A percentile compares a stretch with the other conserved stretches of the same genome.
Conservation (phyloP, 2,797 vertebrate genomes). For the Sebastes kiyomatsui region DNA sequence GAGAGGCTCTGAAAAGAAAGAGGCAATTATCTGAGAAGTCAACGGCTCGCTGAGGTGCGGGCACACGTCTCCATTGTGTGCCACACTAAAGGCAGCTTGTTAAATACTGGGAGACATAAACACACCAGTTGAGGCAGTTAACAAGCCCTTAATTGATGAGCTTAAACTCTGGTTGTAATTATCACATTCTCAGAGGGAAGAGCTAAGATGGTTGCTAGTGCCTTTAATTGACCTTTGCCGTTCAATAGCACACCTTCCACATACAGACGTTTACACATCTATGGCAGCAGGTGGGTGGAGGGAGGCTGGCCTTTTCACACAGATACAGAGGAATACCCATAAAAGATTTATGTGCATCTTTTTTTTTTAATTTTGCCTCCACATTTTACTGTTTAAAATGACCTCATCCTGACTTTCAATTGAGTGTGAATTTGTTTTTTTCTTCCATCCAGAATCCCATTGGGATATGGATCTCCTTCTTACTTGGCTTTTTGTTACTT, state of each 20-base stretch:
- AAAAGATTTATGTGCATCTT: background rate
- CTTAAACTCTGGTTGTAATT: constrained; percentile 82
- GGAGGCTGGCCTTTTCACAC: background rate
- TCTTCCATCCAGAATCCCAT: background rate
- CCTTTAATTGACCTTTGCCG: constrained; percentile 78
- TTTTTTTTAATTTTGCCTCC: background rate
- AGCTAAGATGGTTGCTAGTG: constrained; percentile 83
- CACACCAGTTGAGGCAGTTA: constrained; percentile 71
- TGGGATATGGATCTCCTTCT: background rate
- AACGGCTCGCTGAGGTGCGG: constrained; percentile 67
- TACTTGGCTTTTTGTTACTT: background rate
- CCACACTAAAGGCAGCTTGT: constrained; percentile 74
- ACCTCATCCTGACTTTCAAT: background rate
- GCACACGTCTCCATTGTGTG: constrained; percentile 74
- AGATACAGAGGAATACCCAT: background rate
- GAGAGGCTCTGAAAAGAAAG: constrained; percentile 62
- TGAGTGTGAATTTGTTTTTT: background rate
- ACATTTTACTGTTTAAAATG: background rate
- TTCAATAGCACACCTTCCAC: constrained; percentile 58
- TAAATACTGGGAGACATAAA: constrained; percentile 73
- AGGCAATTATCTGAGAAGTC: constrained; percentile 83
- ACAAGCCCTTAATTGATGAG: constrained; percentile 80
- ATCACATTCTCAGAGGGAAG: constrained; percentile 84
- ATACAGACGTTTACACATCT: constrained; percentile 70
- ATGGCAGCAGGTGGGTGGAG: constrained; percentile 71